These are phyloP conservation scores for Caenorhabditis latens DNA, from an alignment of 1,140 invertebrate species.

Conservation along the genomic window DNA sequence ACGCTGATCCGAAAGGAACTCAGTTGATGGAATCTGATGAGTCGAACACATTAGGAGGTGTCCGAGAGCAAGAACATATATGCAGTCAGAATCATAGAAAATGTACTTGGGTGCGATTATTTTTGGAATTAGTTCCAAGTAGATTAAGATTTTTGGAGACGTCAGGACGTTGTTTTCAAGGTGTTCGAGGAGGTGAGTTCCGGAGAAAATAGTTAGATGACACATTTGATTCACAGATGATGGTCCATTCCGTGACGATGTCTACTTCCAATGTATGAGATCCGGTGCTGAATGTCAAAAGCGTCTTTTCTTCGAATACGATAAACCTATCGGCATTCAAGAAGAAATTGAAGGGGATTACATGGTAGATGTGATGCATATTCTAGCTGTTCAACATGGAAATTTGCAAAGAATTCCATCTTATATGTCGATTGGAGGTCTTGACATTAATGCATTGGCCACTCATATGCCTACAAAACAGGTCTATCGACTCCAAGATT, in stretches of 20 bases:
- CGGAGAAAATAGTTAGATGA: not conserved
- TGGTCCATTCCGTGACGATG: constrained; percentile 20
- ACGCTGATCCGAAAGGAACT: not conserved
- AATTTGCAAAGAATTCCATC: constrained; percentile 33
- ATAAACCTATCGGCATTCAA: constrained; percentile 17
- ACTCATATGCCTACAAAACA: constrained; percentile 2
- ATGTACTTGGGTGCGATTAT: constrained; percentile 12
- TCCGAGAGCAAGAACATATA: not conserved
- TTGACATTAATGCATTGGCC: not conserved
- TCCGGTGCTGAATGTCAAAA: constrained; percentile 46
- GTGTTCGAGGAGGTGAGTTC: not conserved
- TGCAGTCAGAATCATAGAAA: constrained; percentile 1
- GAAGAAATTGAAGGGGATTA: not conserved
- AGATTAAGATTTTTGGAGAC: not conserved
- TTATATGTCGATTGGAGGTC: not conserved
- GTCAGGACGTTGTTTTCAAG: not conserved
- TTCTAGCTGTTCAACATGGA: constrained; percentile 21
- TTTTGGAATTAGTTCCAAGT: not conserved
- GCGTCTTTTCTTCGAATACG: not conserved
- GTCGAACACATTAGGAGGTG: not conserved
- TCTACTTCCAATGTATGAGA: constrained; percentile 43
- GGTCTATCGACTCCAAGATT: not conserved
- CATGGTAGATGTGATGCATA: not conserved
- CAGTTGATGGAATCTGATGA: not conserved
- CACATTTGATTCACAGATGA: not conserved